Evolutionary conservation across 1,140 invertebrate species (phyloP).

Genomic region (Drosophila erecta): DNA sequence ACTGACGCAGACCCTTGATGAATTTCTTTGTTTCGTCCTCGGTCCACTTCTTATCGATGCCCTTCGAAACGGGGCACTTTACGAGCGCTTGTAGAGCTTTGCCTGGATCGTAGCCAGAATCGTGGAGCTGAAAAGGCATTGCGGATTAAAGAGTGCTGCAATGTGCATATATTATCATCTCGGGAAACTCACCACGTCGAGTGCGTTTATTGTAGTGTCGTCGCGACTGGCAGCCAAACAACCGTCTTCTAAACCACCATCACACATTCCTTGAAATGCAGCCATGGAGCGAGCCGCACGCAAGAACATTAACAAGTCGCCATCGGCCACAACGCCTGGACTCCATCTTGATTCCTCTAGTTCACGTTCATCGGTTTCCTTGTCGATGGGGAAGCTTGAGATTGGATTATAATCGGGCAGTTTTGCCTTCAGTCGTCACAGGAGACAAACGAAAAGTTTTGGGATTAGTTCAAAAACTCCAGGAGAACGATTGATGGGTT

Average conservation of each 20-base stretch:
- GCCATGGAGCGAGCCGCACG: conserved; percentile 97
- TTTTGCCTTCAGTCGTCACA: conserved; percentile 84
- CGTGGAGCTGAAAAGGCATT: conserved; percentile 89
- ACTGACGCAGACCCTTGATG: conserved; percentile 98
- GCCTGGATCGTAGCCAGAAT: conserved; percentile 97
- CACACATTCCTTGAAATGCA: conserved; percentile 97
- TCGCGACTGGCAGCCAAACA: conserved; percentile 97
- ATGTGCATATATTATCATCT: not conserved
- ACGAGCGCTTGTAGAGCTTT: conserved; percentile 97
- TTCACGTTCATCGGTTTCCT: conserved; percentile 84
- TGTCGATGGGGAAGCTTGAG: conserved; percentile 84
- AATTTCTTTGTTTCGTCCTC: conserved; percentile 99
- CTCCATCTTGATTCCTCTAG: conserved; percentile 96
- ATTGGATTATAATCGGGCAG: conserved; percentile 85
- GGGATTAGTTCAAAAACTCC: conserved; percentile 75
- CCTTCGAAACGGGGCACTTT: conserved; percentile 98
- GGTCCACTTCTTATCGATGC: conserved; percentile 98
- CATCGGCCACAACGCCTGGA: conserved; percentile 95
- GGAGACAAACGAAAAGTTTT: conserved; percentile 75
- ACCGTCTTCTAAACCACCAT: conserved; percentile 98
- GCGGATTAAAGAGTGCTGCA: conserved; percentile 1
- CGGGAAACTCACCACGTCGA: conserved; percentile 91
- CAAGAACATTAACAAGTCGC: conserved; percentile 98
- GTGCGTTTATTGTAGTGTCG: conserved; percentile 98
- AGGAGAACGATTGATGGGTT: conserved; percentile 61